These are phyloP conservation scores for Dryoscopus gambensis DNA, from an alignment of 2,113 vertebrate genomes.

Conservation along the genomic window DNA sequence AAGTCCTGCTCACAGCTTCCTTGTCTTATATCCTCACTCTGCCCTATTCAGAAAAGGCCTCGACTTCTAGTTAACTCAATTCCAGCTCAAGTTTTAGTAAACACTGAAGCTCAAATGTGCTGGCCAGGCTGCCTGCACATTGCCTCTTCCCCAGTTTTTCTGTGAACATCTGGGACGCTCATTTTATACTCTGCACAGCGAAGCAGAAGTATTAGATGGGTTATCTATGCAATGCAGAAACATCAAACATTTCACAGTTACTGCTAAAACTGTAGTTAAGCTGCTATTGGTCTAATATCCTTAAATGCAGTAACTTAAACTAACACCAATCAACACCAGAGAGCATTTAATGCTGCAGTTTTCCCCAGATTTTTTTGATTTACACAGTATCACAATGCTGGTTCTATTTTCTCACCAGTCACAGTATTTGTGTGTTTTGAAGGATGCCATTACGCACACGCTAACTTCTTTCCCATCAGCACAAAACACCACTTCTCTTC, in stretches of 20 bases:
- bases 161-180: not conserved
- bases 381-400: not conserved
- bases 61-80: not conserved
- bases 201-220: not conserved
- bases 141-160: not conserved
- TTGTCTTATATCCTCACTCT: accelerated
- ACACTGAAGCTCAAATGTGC: not conserved
- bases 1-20: not conserved
- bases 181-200: not conserved
- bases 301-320: not conserved
- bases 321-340: not conserved
- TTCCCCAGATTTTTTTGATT: not conserved
- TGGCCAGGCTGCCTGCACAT: not conserved
- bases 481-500: not conserved
- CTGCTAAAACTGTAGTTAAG: not conserved
- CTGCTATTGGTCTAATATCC: not conserved
- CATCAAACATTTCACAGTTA: not conserved
- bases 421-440: not conserved
- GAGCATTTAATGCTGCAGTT: not conserved
- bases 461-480: not conserved
- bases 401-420: not conserved
- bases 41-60: not conserved
- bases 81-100: not conserved
- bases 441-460: not conserved
- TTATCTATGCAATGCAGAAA: not conserved